Evolutionary conservation across 2,797 vertebrate species (phyloP).

Genomic region (Rhinichthys osculus): DNA sequence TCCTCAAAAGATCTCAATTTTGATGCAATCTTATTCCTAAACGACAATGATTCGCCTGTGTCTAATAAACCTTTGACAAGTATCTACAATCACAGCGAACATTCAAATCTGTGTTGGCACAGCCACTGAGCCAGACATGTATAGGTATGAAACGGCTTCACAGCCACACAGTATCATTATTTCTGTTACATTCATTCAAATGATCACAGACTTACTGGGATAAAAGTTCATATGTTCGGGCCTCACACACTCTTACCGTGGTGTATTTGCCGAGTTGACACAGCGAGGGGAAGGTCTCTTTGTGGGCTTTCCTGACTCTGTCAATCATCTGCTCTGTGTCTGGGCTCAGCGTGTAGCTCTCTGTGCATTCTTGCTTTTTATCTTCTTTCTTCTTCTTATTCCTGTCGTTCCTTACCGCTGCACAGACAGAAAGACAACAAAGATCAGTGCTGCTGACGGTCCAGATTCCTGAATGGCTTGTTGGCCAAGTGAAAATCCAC

Average conservation of each 20-base stretch:
- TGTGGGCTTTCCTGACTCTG: conserved; percentile 95
- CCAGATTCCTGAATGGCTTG: not conserved
- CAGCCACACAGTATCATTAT: not conserved
- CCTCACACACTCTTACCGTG: conserved; percentile 82
- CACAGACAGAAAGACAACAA: conserved; percentile 5
- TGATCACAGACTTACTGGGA: not conserved
- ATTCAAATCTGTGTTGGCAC: not conserved
- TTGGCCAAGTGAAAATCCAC: not conserved
- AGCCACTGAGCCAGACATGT: not conserved
- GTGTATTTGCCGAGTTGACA: conserved; percentile 99
- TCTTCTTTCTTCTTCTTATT: conserved; percentile 99
- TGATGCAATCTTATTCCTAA: not conserved
- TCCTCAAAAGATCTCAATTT: not conserved
- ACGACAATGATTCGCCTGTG: not conserved
- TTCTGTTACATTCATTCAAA: not conserved
- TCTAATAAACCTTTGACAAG: not conserved
- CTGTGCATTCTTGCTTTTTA: conserved; percentile 91
- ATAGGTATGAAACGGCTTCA: not conserved
- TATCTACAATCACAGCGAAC: not conserved
- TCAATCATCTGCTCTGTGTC: conserved; percentile 97
- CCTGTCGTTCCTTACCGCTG: conserved; percentile 95
- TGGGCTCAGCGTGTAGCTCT: conserved; percentile 90
- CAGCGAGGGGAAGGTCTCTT: conserved; percentile 97
- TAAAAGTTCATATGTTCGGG: not conserved
- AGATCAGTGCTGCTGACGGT: not conserved